Conservation (phyloP, 2,888 invertebrate genomes). For the Apodemia duryi region DNA sequence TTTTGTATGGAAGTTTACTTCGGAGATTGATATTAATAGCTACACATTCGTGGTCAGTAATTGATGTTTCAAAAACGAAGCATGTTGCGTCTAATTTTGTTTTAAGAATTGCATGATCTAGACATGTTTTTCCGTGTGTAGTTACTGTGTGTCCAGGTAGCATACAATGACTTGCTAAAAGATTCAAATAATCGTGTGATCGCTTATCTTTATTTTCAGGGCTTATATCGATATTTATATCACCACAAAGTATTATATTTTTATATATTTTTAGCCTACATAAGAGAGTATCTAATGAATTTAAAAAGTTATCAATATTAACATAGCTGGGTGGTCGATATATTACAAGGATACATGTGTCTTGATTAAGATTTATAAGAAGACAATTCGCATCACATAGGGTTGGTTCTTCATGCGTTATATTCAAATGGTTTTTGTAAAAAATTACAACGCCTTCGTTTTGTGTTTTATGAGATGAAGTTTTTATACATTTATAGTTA, state of each 20-base stretch:
- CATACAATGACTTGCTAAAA: not conserved
- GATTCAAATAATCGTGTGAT: not conserved
- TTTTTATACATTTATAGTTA: constrained; percentile 23
- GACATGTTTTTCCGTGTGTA: not conserved
- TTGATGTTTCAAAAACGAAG: not conserved
- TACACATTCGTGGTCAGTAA: not conserved
- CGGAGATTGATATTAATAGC: not conserved
- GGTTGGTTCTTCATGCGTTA: constrained; percentile 24
- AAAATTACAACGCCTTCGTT: constrained; percentile 34
- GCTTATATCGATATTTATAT: not conserved
- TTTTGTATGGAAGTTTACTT: too few relatives aligned
- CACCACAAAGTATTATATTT: not conserved
- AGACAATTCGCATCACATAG: constrained; percentile 31
- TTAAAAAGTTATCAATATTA: not conserved
- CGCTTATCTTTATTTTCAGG: not conserved
- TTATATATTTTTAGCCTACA: not conserved
- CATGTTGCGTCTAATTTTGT: not conserved
- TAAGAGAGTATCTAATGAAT: not conserved
- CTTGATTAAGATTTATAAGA: constrained; percentile 16
- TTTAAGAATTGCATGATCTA: not conserved
- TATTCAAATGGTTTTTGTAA: constrained; percentile 22
- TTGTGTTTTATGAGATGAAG: constrained; percentile 27
- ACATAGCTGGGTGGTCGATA: constrained; percentile 24
- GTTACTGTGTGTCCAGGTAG: not conserved
- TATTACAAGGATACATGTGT: constrained; percentile 24